Evolutionary conservation across 2,113 vertebrate genomes (phyloP).

Genomic region (Myocastor coypus): DNA sequence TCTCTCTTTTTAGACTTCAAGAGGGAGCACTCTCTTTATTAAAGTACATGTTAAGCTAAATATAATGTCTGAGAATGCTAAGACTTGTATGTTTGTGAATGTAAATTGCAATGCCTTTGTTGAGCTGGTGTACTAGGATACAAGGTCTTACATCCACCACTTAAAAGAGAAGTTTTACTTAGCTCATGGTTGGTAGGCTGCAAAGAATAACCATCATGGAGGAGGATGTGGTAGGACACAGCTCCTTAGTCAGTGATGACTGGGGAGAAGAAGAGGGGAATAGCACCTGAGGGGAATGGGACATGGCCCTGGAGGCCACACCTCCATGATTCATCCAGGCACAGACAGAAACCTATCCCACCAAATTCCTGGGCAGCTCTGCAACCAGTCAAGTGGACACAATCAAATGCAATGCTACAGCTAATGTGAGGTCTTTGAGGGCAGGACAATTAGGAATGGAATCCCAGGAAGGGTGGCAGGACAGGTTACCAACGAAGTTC

Average conservation of each 20-base stretch:
- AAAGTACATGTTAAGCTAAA: neutral
- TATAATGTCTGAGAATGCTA: neutral
- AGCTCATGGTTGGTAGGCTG: neutral
- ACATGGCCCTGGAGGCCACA: neutral
- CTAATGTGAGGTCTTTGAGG: neutral
- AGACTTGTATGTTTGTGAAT: slow-evolving; percentile 15
- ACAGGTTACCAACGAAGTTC: neutral
- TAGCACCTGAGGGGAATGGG: neutral
- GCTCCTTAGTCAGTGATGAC: neutral
- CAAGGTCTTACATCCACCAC: neutral
- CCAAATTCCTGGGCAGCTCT: neutral
- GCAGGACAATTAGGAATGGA: neutral
- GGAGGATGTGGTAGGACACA: no score
- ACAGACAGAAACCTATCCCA: neutral
- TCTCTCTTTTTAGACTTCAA: neutral
- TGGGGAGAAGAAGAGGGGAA: neutral
- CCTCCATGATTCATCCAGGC: neutral
- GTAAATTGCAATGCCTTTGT: neutral
- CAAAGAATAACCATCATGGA: neutral
- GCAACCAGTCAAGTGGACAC: neutral
- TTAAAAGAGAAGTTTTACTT: neutral
- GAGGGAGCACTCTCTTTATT: neutral
- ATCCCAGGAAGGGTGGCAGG: neutral
- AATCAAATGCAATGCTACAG: neutral
- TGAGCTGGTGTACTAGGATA: neutral